Evolutionary conservation across 1,140 invertebrate genomes (phyloP).

Genomic region (Panagrolaimus sp.): DNA sequence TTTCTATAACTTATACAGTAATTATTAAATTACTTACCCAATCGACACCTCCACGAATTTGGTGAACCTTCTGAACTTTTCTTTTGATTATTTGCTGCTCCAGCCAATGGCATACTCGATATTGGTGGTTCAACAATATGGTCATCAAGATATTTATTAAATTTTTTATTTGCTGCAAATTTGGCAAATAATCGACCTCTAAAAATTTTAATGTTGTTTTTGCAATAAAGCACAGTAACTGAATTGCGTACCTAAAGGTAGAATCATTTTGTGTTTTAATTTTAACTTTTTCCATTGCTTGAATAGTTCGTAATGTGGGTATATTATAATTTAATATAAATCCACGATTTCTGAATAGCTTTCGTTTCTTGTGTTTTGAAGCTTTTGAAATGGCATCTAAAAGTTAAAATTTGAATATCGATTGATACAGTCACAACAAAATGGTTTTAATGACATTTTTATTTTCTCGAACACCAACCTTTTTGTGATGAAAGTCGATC

Average conservation of each 20-base stretch:
- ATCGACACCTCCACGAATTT: neutral
- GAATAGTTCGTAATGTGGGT: conserved; percentile 38
- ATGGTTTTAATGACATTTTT: too few species aligned
- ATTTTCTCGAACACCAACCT: too few species aligned
- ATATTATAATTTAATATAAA: conserved; percentile 25
- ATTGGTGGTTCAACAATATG: conserved; percentile 27
- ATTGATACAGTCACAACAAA: neutral
- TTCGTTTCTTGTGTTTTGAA: neutral
- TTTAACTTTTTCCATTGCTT: conserved; percentile 45
- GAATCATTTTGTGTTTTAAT: conserved; percentile 26
- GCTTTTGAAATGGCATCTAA: neutral
- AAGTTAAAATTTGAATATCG: neutral
- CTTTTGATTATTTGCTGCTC: too few species aligned
- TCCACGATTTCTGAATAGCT: neutral
- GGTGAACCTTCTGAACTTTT: too few species aligned
- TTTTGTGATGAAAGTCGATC: too few species aligned
- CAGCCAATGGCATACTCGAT: too few species aligned
- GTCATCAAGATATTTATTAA: conserved; percentile 34
- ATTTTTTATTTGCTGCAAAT: conserved; percentile 39
- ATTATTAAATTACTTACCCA: neutral
- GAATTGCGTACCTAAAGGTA: conserved; percentile 31
- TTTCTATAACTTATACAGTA: neutral
- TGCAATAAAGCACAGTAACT: too few species aligned
- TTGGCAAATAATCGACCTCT: conserved; percentile 44
- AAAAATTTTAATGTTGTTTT: neutral